Evolutionary conservation across 2,113 vertebrate species (phyloP), one percentile per base, ranked within the genome.

Genomic region (Numida meleagris): DNA sequence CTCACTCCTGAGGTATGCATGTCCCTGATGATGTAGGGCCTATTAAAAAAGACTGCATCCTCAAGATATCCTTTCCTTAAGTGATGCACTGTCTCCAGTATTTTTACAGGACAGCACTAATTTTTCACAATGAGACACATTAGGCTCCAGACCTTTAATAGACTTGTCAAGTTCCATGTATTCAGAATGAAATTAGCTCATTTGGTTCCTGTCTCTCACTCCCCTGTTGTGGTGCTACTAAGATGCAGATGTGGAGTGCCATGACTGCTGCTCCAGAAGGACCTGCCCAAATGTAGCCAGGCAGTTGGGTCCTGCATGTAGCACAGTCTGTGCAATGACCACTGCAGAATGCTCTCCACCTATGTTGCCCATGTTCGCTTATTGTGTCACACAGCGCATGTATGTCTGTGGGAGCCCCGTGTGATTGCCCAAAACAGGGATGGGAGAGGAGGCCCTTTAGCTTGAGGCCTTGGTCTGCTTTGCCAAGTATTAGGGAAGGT

Each of bases 71-170:
- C 66, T 83, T 91, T 68, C 51, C 48, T 61, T 57, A 93, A 90
- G 90, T 88, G 90, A 90, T 86, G 91, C 51, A 12, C n/a, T 88
- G 76, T 88, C 82, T 88, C 86, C 76, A 89, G 85, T 82, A 95
- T 93, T 94, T 96, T 95, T 94, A 86, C 81, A 95, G 89, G 94
- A 95, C 68, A 67, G 94, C 72, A 83, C 89, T 91, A 91, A 94
- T 94, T 90, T 97, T 95, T 95, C 94, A 95, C 86, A 92, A 88
- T 27, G 80, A 95, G 90, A 83, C 82, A 90, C 66, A 72, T 92
- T 81, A 92, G 90, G 82, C 77, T 93, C 83, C 95, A 91, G 53
- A 27, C n/a, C 62, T 86, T 83, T 96, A 94, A 95, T 96, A 91
- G 92, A 78, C 94, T 95, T 96, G 93, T 95, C 96, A 96, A 81